Conservation (phyloP, 2,888 invertebrate genomes). For the Copidosoma aretas region DNA sequence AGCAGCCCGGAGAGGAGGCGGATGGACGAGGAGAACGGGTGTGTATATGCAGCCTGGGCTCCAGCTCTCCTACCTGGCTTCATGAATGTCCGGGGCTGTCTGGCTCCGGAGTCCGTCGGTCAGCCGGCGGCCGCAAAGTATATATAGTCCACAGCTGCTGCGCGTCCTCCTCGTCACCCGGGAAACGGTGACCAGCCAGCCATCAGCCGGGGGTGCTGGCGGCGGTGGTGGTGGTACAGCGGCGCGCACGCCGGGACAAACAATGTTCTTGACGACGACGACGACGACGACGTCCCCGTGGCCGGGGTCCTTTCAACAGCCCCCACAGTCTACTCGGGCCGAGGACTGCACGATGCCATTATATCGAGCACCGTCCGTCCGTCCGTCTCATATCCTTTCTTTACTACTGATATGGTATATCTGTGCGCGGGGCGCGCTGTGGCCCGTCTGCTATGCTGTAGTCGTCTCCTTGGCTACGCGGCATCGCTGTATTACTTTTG, state of each 20-base stretch:
- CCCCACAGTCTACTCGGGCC: no score
- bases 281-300: background rate
- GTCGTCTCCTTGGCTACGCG: slow-evolving; percentile 62
- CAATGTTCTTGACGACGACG: background rate
- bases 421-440: background rate
- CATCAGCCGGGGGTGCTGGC: slow-evolving; percentile 8
- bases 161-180: slow-evolving; percentile 52
- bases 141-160: no score
- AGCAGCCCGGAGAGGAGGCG: background rate
- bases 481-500: no score
- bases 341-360: no score
- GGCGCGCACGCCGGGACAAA: background rate
- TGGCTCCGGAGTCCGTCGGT: slow-evolving; percentile 31
- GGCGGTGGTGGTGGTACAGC: no score
- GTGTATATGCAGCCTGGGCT: no score
- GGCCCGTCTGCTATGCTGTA: background rate
- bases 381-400: background rate
- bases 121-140: slow-evolving; percentile 35
- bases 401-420: background rate
- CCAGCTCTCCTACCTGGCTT: slow-evolving; percentile 54
- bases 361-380: no score
- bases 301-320: background rate
- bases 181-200: slow-evolving; percentile 55
- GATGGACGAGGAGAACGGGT: no score
- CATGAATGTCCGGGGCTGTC: slow-evolving; percentile 50